A percentile compares a stretch with the other conserved stretches of the same genome.
Evolutionary conservation across 2,797 vertebrate genomes (phyloP).

Genomic region (Cyprinella venusta): DNA sequence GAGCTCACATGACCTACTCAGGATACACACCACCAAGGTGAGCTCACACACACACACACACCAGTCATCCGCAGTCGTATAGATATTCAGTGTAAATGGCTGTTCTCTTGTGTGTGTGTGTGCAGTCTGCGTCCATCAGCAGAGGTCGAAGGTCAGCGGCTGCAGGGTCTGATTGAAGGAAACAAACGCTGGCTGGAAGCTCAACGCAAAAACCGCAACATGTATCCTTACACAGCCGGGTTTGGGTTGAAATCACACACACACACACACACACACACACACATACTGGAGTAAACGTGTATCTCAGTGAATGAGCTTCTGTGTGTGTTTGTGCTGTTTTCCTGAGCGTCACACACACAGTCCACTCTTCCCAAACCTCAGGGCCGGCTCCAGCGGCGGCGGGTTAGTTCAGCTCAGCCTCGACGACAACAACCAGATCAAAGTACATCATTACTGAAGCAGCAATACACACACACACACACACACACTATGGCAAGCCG

Average conservation of each 20-base stretch:
- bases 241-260: not conserved
- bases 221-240: slow-evolving; percentile 84
- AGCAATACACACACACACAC: not conserved
- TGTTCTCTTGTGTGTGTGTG: slow-evolving; percentile 39
- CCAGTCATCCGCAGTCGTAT: not conserved
- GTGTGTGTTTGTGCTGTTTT: slow-evolving; percentile 57
- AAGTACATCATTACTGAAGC: slow-evolving; percentile 84
- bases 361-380: slow-evolving; percentile 75
- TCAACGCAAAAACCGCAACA: slow-evolving; percentile 81
- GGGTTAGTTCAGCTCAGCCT: slow-evolving; percentile 86
- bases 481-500: no score
- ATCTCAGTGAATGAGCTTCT: slow-evolving; percentile 11
- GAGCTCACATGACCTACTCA: slow-evolving; percentile 60
- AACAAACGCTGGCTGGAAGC: slow-evolving; percentile 90
- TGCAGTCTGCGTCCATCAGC: slow-evolving; percentile 57
- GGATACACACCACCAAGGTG: slow-evolving; percentile 72
- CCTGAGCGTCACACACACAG: slow-evolving; percentile 81
- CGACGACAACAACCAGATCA: slow-evolving; percentile 87
- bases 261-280: no score
- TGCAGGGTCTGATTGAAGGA: slow-evolving; percentile 83
- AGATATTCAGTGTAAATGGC: not conserved
- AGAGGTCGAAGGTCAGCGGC: slow-evolving; percentile 70
- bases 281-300: not conserved
- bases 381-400: slow-evolving; percentile 62
- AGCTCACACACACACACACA: not conserved